Conservation (phyloP, 2,797 vertebrate species). For the Cottoperca gobio region DNA sequence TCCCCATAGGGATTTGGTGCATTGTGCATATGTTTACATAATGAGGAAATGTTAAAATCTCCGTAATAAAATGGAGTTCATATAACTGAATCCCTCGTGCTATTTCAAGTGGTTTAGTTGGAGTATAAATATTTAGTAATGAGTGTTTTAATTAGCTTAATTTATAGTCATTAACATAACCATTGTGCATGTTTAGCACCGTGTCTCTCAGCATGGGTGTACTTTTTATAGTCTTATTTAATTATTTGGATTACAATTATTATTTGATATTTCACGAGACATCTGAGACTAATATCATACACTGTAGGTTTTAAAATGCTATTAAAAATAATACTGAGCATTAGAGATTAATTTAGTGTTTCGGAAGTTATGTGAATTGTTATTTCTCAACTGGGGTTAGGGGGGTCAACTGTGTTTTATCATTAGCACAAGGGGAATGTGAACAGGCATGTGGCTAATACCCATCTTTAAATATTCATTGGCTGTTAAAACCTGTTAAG, state of each 20-base stretch:
- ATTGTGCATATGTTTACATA: slow-evolving; percentile 30
- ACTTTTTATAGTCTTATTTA: not conserved
- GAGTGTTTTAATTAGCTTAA: slow-evolving; percentile 16
- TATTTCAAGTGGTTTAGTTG: slow-evolving; percentile 2
- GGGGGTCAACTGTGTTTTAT: slow-evolving; percentile 34
- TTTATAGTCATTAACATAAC: slow-evolving; percentile 3
- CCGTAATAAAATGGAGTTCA: not conserved
- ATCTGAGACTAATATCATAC: slow-evolving; percentile 13
- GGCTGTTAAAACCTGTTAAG: slow-evolving; percentile 7
- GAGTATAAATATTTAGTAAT: slow-evolving; percentile 1
- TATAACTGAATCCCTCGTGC: not conserved
- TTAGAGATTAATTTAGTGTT: not conserved
- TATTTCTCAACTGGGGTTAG: not conserved
- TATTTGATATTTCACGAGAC: slow-evolving; percentile 1
- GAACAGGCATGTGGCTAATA: slow-evolving; percentile 38
- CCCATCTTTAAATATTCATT: slow-evolving; percentile 34
- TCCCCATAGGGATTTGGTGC: not conserved
- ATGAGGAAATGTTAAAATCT: slow-evolving; percentile 5
- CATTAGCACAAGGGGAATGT: slow-evolving; percentile 9
- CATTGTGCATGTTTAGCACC: not conserved
- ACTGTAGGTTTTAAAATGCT: not conserved
- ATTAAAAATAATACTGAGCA: not conserved
- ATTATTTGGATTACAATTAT: slow-evolving; percentile 11
- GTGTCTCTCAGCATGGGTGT: not conserved
- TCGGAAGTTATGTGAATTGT: slow-evolving; percentile 1